Evolutionary conservation across 2,888 invertebrate species (phyloP), one percentile per base, ranked within the genome.

Genomic region (Malacosoma neustria): DNA sequence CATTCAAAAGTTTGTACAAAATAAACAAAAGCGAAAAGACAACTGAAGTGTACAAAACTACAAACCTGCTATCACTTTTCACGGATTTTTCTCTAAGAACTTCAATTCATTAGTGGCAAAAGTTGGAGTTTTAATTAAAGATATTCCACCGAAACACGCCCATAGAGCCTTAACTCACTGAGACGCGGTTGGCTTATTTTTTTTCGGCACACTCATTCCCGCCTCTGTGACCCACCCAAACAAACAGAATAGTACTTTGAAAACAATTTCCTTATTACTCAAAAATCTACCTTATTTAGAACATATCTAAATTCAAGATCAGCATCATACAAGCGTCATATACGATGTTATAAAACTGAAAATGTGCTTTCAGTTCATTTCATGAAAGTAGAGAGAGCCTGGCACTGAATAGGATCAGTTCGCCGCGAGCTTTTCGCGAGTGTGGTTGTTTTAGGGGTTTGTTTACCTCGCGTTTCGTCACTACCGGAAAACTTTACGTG

Each of bases 181-280:
- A 76, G 80, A 77, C 84, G 82, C 75, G 85, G 85, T 85, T 85
- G 85, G 85, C 71, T 84, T 85, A 82, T 80, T 84, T 85, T 84
- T 84, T 85, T 84, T 82, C 73, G 67, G 68, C 74, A 72, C 71
- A 75, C 73, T 84, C 84, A 84, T 84, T 85, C 84, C 84, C 85
- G 85, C 85, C 85, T 84, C 76, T 75, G 76, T 61, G 82, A 69
- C 81, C 84, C 84, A 82, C 84, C 85, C 85, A 85, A 85, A 84
- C 84, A 85, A 85, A 85, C 80, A 84, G 67, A 65, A 56, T 61
- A 75, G 73, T 66, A 77, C 75, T 80, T 80, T 72, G 73, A 82
- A 82, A 85, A 84, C 82, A 84, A 65, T 56, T 64, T 69, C 46
- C 4, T 13, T 29, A 11, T 2, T 32, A 29, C 12, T 1, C 30